A percentile compares a stretch with the other conserved stretches of the same genome.
Conservation (phyloP, 2,888 invertebrate species). For the Cabera pusaria region DNA sequence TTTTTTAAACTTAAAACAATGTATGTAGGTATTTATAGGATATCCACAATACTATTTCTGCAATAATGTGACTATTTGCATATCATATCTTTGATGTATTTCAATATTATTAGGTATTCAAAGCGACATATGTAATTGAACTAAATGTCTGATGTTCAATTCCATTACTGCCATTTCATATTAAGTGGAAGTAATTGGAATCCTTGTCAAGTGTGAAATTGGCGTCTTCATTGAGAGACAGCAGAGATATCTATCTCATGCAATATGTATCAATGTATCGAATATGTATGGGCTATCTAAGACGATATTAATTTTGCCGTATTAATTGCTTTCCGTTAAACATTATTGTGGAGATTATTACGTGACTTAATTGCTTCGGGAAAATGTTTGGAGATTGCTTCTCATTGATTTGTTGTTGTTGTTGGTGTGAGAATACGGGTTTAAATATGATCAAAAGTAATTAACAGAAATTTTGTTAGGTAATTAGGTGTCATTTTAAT, state of each 20-base stretch:
- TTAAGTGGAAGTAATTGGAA: slow-evolving; percentile 62
- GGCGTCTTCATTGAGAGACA: slow-evolving; percentile 48
- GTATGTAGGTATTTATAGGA: no score
- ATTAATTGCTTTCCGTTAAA: slow-evolving; percentile 36
- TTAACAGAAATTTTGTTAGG: no score
- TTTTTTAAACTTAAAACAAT: no score
- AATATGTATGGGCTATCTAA: slow-evolving; percentile 32
- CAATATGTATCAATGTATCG: slow-evolving; percentile 45
- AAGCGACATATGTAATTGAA: slow-evolving; percentile 21
- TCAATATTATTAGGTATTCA: no score
- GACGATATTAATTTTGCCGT: slow-evolving; percentile 35
- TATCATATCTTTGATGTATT: no score
- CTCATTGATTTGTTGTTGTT: no score
- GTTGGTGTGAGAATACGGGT: no score
- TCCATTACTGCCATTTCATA: slow-evolving; percentile 43
- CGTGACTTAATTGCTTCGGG: slow-evolving; percentile 23
- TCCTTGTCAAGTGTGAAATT: slow-evolving; percentile 62
- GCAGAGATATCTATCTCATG: slow-evolving; percentile 47
- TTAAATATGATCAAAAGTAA: no score
- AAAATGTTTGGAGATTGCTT: slow-evolving; percentile 13
- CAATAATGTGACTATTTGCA: no score
- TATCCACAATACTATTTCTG: no score
- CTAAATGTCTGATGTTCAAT: slow-evolving; percentile 18
- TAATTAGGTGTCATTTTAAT: no score
- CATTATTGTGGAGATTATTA: slow-evolving; percentile 31